Percentiles rank a stretch among this genome's conserved stretches.
Conservation (phyloP, 2,888 invertebrate species). For the Xestia ashworthii region DNA sequence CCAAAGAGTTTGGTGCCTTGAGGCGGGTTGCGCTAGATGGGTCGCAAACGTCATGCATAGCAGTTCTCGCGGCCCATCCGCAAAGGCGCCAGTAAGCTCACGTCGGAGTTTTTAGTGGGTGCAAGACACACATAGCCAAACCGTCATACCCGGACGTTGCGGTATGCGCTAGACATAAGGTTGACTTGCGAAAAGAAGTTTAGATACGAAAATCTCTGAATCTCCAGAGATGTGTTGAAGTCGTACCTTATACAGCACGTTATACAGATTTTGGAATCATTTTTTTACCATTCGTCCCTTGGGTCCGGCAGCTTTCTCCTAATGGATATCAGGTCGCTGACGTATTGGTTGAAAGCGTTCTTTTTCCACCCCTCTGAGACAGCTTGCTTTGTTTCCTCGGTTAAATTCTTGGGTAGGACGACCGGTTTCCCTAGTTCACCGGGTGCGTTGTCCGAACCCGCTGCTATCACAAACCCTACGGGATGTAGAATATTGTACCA, state of each 20-base stretch:
- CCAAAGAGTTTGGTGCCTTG: too few species aligned
- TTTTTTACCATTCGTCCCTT: conserved; percentile 96
- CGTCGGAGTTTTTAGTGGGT: too few species aligned
- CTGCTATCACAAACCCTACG: conserved; percentile 91
- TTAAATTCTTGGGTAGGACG: conserved; percentile 95
- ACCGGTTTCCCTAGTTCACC: conserved; percentile 98
- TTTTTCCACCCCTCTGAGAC: conserved; percentile 99
- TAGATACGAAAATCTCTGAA: conserved; percentile 35
- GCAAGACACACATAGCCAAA: too few species aligned
- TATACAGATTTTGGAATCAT: conserved; percentile 65
- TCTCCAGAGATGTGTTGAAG: conserved; percentile 63
- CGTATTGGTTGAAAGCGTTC: conserved; percentile 99
- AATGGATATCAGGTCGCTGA: conserved; percentile 98
- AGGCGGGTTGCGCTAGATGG: too few species aligned
- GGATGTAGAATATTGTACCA: conserved; percentile 48
- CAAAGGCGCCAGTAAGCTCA: too few species aligned
- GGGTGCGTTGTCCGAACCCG: conserved; percentile 91
- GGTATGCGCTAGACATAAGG: too few species aligned
- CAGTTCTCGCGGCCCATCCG: too few species aligned
- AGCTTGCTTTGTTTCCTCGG: conserved; percentile 95
- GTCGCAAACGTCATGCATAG: too few species aligned
- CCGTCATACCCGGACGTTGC: too few species aligned
- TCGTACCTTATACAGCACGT: conserved; percentile 68
- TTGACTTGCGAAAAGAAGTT: background rate
- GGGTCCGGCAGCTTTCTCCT: conserved; percentile 98